These are phyloP conservation scores for Otocyon megalotis DNA, from an alignment of 2,113 vertebrate species.

Conservation along the genomic window DNA sequence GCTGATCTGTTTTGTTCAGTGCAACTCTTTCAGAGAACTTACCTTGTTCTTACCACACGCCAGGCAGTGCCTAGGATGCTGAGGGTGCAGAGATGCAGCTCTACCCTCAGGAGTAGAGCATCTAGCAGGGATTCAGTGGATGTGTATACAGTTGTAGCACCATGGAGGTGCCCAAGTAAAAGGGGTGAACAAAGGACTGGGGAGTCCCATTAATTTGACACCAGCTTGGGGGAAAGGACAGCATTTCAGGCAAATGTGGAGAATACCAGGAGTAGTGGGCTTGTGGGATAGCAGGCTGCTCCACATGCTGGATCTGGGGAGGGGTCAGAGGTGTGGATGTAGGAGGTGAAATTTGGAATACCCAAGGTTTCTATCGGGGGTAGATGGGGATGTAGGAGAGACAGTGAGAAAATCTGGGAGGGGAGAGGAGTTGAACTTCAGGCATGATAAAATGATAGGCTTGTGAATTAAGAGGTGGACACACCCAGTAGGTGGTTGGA, in stretches of 20 bases:
- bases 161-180: neutral
- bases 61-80: neutral
- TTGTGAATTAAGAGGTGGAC: neutral
- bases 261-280: neutral
- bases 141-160: rapidly evolving
- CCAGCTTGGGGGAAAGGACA: neutral
- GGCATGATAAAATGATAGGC: neutral
- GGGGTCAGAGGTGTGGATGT: too few species aligned
- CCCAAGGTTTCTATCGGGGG: neutral
- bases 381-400: neutral
- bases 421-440: neutral
- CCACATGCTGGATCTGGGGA: neutral
- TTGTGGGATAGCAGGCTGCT: neutral
- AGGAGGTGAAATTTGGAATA: neutral
- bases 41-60: neutral
- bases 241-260: neutral
- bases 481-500: neutral
- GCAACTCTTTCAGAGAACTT: constrained; percentile 48
- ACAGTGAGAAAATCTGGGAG: neutral
- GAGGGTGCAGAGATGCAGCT: neutral
- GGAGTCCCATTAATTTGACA: neutral
- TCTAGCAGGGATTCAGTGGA: too few species aligned
- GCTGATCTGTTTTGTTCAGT: constrained; percentile 30
- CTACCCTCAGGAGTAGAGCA: neutral
- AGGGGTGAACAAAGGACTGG: neutral